Evolutionary conservation across 2,113 vertebrate genomes (phyloP).

Genomic region (Grallaria varia): DNA sequence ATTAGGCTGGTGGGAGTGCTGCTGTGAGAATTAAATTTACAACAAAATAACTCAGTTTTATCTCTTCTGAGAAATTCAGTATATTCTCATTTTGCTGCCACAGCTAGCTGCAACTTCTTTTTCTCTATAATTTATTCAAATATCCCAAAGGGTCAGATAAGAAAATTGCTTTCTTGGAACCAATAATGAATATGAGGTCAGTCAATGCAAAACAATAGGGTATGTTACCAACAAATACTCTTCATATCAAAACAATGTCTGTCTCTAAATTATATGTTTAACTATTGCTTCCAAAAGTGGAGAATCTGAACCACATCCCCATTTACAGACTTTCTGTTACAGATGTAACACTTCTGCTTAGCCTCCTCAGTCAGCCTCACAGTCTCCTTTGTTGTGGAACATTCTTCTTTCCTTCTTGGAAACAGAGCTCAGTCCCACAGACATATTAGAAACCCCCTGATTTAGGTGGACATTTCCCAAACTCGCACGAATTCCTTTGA

Average conservation of each 20-base stretch:
- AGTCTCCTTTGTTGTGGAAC: background rate
- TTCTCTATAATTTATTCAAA: slow-evolving; percentile 14
- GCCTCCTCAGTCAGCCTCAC: background rate
- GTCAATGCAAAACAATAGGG: background rate
- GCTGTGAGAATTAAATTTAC: slow-evolving; percentile 4
- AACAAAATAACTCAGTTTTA: slow-evolving; percentile 12
- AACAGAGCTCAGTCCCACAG: background rate
- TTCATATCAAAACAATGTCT: background rate
- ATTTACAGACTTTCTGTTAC: background rate
- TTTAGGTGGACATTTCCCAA: background rate
- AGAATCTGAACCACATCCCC: background rate
- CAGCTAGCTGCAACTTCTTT: background rate
- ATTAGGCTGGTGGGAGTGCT: background rate
- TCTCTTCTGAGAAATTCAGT: slow-evolving; percentile 27
- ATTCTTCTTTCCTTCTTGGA: background rate
- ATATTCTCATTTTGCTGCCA: slow-evolving; percentile 2
- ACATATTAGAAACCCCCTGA: background rate
- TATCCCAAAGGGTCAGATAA: slow-evolving; percentile 16
- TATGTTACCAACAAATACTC: background rate
- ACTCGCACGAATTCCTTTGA: background rate
- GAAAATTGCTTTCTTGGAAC: slow-evolving; percentile 22
- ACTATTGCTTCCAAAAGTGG: background rate
- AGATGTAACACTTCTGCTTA: background rate
- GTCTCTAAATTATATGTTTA: background rate
- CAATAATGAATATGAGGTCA: background rate